Evolutionary conservation across 92 coral and sea anemone genomes (phyloP).

Genomic region (Micromussa lordhowensis): DNA sequence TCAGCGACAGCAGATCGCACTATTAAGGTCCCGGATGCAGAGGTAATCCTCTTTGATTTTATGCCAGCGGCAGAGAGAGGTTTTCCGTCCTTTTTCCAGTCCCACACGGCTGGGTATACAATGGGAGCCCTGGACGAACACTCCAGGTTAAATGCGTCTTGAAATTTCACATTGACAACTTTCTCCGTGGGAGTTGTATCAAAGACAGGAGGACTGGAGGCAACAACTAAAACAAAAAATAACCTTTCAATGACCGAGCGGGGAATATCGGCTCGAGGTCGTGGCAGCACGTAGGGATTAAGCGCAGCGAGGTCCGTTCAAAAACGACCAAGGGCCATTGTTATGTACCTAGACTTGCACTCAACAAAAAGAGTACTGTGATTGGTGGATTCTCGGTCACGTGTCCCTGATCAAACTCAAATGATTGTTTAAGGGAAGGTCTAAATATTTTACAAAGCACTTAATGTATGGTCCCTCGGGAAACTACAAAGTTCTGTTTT

Average conservation of each 20-base stretch:
- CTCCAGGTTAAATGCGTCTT: conserved; percentile 43
- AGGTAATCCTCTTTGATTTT: conserved; percentile 43
- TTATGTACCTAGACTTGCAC: too few species aligned
- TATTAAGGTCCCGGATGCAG: conserved; percentile 56
- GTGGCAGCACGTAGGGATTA: too few species aligned
- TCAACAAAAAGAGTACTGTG: too few species aligned
- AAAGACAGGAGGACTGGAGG: conserved; percentile 66
- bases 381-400: too few species aligned
- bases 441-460: too few species aligned
- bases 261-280: too few species aligned
- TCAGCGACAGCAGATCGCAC: conserved; percentile 48
- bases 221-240: conserved; percentile 40
- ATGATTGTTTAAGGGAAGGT: too few species aligned
- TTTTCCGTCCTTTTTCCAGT: conserved; percentile 86
- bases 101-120: conserved; percentile 50
- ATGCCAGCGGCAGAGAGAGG: conserved; percentile 51
- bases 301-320: too few species aligned
- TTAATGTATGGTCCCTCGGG: too few species aligned
- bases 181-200: conserved; percentile 1
- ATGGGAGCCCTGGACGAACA: conserved; percentile 52
- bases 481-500: too few species aligned
- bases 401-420: too few species aligned
- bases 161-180: conserved; percentile 46
- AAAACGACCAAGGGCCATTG: too few species aligned
- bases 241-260: neutral